Evolutionary conservation across 2,888 invertebrate species (phyloP).

Genomic region (Metalampra italica): DNA sequence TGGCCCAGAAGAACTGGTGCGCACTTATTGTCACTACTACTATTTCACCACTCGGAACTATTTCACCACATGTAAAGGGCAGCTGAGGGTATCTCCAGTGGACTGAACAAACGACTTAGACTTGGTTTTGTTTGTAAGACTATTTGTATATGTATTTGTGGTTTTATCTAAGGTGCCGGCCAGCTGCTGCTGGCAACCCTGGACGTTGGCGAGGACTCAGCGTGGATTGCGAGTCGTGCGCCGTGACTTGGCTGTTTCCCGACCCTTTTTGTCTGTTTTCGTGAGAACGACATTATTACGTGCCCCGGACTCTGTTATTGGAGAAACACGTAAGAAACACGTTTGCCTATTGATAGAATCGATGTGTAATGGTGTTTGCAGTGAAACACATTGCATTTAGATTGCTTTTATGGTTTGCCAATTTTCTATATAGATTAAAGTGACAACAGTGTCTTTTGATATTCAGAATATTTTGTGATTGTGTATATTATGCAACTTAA

Average conservation of each 20-base stretch:
- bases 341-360: slow-evolving; percentile 20
- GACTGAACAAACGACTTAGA: too few relatives aligned
- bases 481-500: too few relatives aligned
- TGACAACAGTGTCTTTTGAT: not conserved
- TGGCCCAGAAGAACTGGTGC: too few relatives aligned
- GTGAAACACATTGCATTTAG: slow-evolving; percentile 21
- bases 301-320: slow-evolving; percentile 25
- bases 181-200: not conserved
- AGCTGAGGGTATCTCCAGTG: too few relatives aligned
- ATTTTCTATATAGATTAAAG: slow-evolving; percentile 6
- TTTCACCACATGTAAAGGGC: too few relatives aligned
- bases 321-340: slow-evolving; percentile 29
- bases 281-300: slow-evolving; percentile 37
- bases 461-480: not conserved
- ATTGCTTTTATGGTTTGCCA: slow-evolving; percentile 19
- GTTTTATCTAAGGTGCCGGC: not conserved
- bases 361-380: slow-evolving; percentile 9
- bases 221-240: slow-evolving; percentile 25
- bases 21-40: too few relatives aligned
- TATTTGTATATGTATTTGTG: too few relatives aligned
- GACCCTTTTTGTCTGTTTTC: slow-evolving; percentile 37
- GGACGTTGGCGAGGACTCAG: not conserved
- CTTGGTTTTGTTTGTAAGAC: too few relatives aligned
- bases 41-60: too few relatives aligned
- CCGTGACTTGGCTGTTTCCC: slow-evolving; percentile 39